Base-by-base conservation (phyloP, 1,140 invertebrate genomes). In the Pseudobourletiella spinata region DNA sequence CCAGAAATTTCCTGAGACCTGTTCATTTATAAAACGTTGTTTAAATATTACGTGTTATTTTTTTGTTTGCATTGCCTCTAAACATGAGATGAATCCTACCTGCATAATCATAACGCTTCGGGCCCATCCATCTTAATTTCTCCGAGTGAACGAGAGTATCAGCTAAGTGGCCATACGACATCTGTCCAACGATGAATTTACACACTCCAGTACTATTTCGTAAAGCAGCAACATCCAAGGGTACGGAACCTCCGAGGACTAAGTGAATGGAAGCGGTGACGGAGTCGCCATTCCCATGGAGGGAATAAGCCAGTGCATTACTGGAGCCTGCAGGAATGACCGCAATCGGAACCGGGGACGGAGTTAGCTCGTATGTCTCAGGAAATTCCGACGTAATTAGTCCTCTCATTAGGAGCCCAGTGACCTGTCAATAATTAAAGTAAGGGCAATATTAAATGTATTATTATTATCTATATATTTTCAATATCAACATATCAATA, bases 121-220 rank as follows among this genome's bases (percentile, higher is more conserved):
- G 89, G 32, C 91, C 91, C 84, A 95, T 86, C 86, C 88, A 93
- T 14, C 91, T 78, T 69, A 87, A 85, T 50, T 83, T 83, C 70
- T 94, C 91, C 72, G 88, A 91, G 64, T 89, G 85, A 57, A 81
- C 78, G 1, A 92, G 79, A 25, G 91, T 83, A 75, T 95, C 90
- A 2, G 91, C 91, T 66, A 94, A 80, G 73, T 89, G 93, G 14
- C 91, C 91, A 74, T 94, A 95, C 57, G 86, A 88, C 15, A 92
- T 77, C 56, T 91, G 84, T 64, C 88, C 88, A 11, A 88, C 85
- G 22, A 71, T 67, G 28, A 70, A 70, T 50, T 63, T 50, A 43
- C 24, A 44, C 22, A 68, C 57, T 25, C 65, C 63, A 24, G 57
- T 54, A 44, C 63, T 35, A 59, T 59, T 63, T 18, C 62, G 64